Evolutionary conservation across 1,140 invertebrate genomes (phyloP).

Genomic region (Pachyrhynchus sulphureomaculatus): DNA sequence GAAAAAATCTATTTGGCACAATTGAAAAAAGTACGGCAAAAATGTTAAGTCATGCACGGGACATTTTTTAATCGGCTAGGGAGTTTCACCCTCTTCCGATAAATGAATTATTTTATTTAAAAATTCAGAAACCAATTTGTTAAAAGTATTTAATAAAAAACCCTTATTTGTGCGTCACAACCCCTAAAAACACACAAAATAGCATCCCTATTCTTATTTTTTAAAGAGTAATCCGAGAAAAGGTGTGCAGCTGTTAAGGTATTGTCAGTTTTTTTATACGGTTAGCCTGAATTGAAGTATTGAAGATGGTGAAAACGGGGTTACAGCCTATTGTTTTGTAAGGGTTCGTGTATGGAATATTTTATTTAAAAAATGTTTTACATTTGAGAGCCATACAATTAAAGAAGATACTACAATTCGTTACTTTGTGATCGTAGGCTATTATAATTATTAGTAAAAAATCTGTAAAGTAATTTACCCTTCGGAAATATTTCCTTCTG

Average conservation of each 20-base stretch:
- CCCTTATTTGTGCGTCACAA: slow-evolving; percentile 23
- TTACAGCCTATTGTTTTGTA: no score
- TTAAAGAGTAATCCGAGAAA: slow-evolving; percentile 30
- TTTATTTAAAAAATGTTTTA: no score
- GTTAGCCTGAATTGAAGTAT: not conserved
- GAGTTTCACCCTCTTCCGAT: not conserved
- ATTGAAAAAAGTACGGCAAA: not conserved
- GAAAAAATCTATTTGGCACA: no score
- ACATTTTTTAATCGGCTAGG: not conserved
- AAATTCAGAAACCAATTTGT: slow-evolving; percentile 19
- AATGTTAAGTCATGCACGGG: slow-evolving; percentile 6
- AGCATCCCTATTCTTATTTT: slow-evolving; percentile 28
- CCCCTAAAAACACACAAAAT: slow-evolving; percentile 24
- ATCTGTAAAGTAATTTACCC: no score
- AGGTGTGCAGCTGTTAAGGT: slow-evolving; percentile 24
- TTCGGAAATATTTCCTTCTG: no score
- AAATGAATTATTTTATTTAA: slow-evolving; percentile 14
- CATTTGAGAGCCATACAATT: no score
- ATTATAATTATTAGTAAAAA: no score
- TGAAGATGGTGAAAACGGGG: no score
- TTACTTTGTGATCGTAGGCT: no score
- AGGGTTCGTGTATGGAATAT: no score
- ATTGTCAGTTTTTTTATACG: slow-evolving; percentile 26
- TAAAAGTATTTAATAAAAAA: slow-evolving; percentile 16
- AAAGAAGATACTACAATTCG: no score